These are phyloP conservation scores for Zygothrica quintamaculata DNA, from an alignment of 2,888 invertebrate species.

Conservation along the genomic window DNA sequence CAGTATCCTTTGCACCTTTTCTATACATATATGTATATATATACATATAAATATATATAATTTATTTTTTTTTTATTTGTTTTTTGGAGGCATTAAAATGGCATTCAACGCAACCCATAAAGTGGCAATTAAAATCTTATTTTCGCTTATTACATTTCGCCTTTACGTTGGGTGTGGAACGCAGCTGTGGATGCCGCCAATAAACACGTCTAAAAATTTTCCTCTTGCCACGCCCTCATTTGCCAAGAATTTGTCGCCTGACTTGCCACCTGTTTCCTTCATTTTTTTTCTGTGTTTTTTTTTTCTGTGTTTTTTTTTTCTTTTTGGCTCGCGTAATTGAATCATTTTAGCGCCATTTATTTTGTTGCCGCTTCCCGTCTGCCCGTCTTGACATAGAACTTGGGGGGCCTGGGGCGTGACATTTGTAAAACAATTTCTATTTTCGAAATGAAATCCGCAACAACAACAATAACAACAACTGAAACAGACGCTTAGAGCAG, in stretches of 20 bases:
- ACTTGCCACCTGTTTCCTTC: slow-evolving; percentile 69
- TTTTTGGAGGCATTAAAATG: slow-evolving; percentile 60
- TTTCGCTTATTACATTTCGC: slow-evolving; percentile 75
- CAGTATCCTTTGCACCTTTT: slow-evolving; percentile 14
- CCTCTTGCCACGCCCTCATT: slow-evolving; percentile 36
- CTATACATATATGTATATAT: too few relatives aligned
- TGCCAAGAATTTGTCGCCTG: slow-evolving; percentile 68
- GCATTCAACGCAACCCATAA: slow-evolving; percentile 65
- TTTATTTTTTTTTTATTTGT: too few relatives aligned
- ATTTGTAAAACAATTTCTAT: slow-evolving; percentile 79
- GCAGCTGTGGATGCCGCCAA: slow-evolving; percentile 63
- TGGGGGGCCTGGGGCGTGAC: slow-evolving; percentile 51
- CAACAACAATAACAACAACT: slow-evolving; percentile 28
- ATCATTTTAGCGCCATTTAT: slow-evolving; percentile 80
- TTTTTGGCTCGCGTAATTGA: slow-evolving; percentile 66
- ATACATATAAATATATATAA: too few relatives aligned
- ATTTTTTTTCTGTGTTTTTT: slow-evolving; percentile 10
- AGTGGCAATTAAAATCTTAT: slow-evolving; percentile 80
- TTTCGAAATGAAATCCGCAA: slow-evolving; percentile 71
- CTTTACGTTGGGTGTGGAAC: slow-evolving; percentile 1
- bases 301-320: slow-evolving; percentile 6
- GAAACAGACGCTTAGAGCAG: slow-evolving; percentile 39
- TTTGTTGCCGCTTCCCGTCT: slow-evolving; percentile 57
- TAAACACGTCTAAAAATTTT: slow-evolving; percentile 74
- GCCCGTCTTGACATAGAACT: slow-evolving; percentile 15